Evolutionary conservation across 2,113 vertebrate genomes (phyloP).

Genomic region (Tursiops truncatus): DNA sequence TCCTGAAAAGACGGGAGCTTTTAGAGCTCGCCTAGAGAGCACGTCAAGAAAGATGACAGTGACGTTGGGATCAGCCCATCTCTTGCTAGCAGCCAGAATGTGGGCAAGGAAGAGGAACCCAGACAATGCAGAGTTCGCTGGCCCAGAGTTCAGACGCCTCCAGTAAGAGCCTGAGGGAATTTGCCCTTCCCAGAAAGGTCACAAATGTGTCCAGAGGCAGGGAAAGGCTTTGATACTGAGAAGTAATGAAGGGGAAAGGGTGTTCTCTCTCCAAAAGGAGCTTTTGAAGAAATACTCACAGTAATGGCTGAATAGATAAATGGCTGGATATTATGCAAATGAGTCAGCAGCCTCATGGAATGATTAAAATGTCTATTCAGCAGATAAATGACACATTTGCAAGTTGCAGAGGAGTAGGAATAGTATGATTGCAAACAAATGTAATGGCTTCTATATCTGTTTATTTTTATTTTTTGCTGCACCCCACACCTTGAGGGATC

Average conservation of each 20-base stretch:
- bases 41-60: background rate
- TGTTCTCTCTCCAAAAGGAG: background rate
- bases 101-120: background rate
- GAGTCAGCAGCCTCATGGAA: background rate
- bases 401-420: background rate
- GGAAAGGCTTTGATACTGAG: background rate
- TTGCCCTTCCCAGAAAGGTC: background rate
- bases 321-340: background rate
- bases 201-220: background rate
- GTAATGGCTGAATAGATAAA: background rate
- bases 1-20: background rate
- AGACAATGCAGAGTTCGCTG: fast-evolving
- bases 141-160: background rate
- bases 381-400: background rate
- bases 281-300: background rate
- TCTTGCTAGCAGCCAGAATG: background rate
- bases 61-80: background rate
- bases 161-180: background rate
- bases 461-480: too few relatives aligned
- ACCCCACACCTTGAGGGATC: too few relatives aligned
- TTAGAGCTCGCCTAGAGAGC: background rate
- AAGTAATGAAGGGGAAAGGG: background rate
- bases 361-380: background rate
- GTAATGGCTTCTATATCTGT: background rate
- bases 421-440: background rate